Percentiles rank a stretch among this genome's conserved stretches.
phyloP scores from a whole-genome alignment of 2,113 vertebrate species.

The Xiphophorus hellerii region DNA sequence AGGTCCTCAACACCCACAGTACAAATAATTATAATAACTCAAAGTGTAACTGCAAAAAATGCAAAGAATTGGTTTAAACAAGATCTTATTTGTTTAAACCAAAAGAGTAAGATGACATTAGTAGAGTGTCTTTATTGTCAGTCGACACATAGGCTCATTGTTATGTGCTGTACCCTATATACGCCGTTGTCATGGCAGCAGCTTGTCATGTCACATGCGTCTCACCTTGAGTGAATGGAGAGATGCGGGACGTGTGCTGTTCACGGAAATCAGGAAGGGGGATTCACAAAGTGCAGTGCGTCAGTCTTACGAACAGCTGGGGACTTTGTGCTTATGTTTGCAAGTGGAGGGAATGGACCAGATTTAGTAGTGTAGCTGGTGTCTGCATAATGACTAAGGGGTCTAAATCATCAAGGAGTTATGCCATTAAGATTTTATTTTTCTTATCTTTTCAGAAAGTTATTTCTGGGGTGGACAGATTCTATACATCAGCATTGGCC shows the following conservation, averaged over 20 bases:
- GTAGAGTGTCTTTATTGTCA: slow-evolving; percentile 62
- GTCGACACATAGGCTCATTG: slow-evolving; percentile 62
- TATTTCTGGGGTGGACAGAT: too few relatives aligned
- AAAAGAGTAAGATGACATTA: slow-evolving; percentile 40
- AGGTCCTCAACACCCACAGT: slow-evolving; percentile 15
- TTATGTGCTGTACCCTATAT: slow-evolving; percentile 54
- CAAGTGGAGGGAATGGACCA: slow-evolving; percentile 36
- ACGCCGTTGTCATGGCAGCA: slow-evolving; percentile 79
- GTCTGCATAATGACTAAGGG: slow-evolving; percentile 30
- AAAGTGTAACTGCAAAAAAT: background rate
- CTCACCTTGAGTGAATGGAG: slow-evolving; percentile 79
- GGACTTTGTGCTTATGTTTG: slow-evolving; percentile 47
- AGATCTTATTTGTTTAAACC: slow-evolving; percentile 17
- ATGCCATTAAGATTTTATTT: too few relatives aligned
- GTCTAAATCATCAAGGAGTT: slow-evolving; percentile 35
- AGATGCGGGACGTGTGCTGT: slow-evolving; percentile 62
- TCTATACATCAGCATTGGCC: too few relatives aligned
- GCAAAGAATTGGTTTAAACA: too few relatives aligned
- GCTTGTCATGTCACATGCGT: slow-evolving; percentile 71
- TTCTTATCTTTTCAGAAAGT: too few relatives aligned
- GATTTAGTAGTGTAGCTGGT: slow-evolving; percentile 31
- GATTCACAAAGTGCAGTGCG: slow-evolving; percentile 57
- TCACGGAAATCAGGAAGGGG: slow-evolving; percentile 29
- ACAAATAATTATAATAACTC: slow-evolving; percentile 10
- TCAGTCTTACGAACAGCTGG: slow-evolving; percentile 66